Percentiles rank a stretch among this genome's conserved stretches.
These are phyloP conservation scores for Brachionus paranguensis DNA, from an alignment of 1,140 invertebrate genomes.

Conservation along the genomic window DNA sequence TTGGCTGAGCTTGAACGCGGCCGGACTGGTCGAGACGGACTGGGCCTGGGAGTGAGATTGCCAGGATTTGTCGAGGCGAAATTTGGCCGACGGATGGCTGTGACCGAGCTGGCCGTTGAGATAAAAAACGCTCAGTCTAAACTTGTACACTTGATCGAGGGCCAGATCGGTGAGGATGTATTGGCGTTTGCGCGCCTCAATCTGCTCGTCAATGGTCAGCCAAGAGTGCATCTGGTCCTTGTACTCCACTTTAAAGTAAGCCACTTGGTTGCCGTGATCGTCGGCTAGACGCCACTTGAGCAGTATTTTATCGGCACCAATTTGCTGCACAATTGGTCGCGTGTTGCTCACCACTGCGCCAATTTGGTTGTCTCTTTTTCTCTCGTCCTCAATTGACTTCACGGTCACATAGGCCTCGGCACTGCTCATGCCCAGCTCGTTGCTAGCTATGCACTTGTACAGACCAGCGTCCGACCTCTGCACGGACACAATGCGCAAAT, in stretches of 20 bases:
- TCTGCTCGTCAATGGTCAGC: constrained; percentile 33
- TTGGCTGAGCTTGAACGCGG: neutral
- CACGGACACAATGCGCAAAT: constrained; percentile 36
- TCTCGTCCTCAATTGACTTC: neutral
- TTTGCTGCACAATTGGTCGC: neutral
- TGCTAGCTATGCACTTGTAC: constrained; percentile 41
- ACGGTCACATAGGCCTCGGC: constrained; percentile 35
- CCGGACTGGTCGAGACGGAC: neutral
- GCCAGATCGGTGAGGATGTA: constrained; percentile 24
- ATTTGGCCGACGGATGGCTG: neutral
- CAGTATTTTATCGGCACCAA: constrained; percentile 33
- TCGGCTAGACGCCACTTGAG: constrained; percentile 37
- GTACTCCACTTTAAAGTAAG: constrained; percentile 32
- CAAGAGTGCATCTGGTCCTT: neutral
- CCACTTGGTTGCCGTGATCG: neutral
- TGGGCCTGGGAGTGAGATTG: too few species aligned
- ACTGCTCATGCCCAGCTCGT: constrained; percentile 28
- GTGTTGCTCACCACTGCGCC: neutral
- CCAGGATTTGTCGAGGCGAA: neutral
- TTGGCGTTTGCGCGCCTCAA: constrained; percentile 7
- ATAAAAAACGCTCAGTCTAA: neutral
- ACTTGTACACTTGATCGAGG: neutral
- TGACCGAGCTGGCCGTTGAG: neutral
- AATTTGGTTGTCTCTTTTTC: constrained; percentile 54
- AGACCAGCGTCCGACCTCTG: constrained; percentile 39